phyloP scores from a whole-genome alignment of 2,797 vertebrate genomes.

The Threskiornis aethiopicus region DNA sequence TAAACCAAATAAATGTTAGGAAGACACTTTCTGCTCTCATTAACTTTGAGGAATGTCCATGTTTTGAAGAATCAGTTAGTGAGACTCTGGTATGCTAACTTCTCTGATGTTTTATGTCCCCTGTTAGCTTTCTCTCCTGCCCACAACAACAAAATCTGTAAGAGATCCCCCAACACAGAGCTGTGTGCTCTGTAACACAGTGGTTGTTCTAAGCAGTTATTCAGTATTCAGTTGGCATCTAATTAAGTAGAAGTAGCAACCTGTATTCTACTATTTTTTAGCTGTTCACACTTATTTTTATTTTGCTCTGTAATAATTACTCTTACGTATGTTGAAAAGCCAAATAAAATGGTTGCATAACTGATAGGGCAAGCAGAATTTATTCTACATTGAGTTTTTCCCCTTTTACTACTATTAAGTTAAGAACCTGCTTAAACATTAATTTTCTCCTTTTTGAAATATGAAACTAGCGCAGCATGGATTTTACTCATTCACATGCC shows the following conservation, averaged over 20 bases:
- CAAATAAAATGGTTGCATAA: background rate
- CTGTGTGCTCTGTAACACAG: background rate
- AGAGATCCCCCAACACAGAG: background rate
- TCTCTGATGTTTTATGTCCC: background rate
- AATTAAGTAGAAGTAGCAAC: background rate
- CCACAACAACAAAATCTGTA: background rate
- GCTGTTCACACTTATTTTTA: background rate
- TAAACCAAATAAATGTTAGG: background rate
- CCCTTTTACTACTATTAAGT: background rate
- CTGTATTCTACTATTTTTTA: background rate
- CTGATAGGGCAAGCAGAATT: background rate
- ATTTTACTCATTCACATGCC: slow-evolving; percentile 71
- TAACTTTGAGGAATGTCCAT: background rate
- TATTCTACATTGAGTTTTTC: background rate
- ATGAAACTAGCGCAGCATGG: slow-evolving; percentile 26
- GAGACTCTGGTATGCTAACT: background rate
- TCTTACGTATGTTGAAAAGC: background rate
- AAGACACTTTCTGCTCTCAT: background rate
- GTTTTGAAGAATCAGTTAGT: background rate
- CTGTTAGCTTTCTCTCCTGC: background rate
- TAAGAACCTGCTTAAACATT: slow-evolving; percentile 27
- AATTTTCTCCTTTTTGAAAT: slow-evolving; percentile 59
- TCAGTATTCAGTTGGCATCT: background rate
- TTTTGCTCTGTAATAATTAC: background rate
- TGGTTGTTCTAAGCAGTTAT: background rate